phyloP scores from a whole-genome alignment of 2,888 invertebrate genomes.

The Heliconius sara region DNA sequence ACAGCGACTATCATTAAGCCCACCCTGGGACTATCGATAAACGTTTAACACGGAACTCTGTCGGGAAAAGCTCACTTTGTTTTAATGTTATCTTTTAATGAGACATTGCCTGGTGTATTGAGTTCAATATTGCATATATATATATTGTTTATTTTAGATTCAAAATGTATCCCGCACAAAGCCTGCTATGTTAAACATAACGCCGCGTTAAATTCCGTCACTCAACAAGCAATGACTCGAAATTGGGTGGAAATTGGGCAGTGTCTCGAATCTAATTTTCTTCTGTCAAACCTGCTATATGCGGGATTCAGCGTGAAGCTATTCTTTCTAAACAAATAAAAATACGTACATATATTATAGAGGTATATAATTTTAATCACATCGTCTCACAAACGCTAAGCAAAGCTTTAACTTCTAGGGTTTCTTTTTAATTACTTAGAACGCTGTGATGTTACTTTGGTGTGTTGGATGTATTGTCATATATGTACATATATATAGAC shows the following conservation, averaged over 20 bases:
- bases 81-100: constrained; percentile 11
- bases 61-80: constrained; percentile 8
- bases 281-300: too few relatives aligned
- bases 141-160: too few relatives aligned
- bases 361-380: constrained; percentile 6
- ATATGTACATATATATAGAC: too few relatives aligned
- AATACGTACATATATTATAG: background rate
- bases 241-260: too few relatives aligned
- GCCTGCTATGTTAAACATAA: too few relatives aligned
- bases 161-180: too few relatives aligned
- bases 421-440: constrained; percentile 18
- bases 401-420: background rate
- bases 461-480: background rate
- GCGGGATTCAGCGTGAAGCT: too few relatives aligned
- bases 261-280: too few relatives aligned
- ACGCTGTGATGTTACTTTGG: background rate
- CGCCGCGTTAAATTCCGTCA: too few relatives aligned
- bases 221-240: too few relatives aligned
- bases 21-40: constrained; percentile 45
- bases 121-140: background rate
- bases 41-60: constrained; percentile 42
- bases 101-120: background rate
- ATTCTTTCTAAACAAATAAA: background rate
- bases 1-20: constrained; percentile 31
- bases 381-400: constrained; percentile 1